phyloP scores from a whole-genome alignment of 2,113 vertebrate genomes.

The Turnix velox region DNA sequence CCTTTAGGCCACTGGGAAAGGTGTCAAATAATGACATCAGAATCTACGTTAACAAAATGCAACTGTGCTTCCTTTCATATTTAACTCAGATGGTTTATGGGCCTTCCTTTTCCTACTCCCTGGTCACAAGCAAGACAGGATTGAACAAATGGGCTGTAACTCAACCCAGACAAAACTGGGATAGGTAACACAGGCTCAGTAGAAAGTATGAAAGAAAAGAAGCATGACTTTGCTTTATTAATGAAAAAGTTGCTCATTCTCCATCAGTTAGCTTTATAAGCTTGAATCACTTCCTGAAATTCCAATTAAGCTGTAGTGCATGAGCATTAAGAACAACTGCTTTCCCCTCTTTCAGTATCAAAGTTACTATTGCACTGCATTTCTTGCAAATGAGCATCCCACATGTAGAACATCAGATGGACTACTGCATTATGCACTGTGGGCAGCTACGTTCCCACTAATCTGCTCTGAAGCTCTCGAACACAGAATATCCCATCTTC shows the following conservation, averaged over 20 bases:
- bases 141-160: neutral
- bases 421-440: neutral
- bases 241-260: neutral
- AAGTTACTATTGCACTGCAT: neutral
- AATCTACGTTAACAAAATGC: neutral
- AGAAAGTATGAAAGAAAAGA: neutral
- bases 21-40: slow-evolving; percentile 36
- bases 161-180: neutral
- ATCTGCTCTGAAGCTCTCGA: neutral
- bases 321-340: neutral
- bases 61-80: neutral
- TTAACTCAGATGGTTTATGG: neutral
- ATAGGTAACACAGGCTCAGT: neutral
- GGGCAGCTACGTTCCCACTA: neutral
- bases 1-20: slow-evolving; percentile 37
- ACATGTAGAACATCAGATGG: accelerated
- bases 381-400: neutral
- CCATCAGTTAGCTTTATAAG: neutral
- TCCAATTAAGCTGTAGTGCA: neutral
- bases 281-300: slow-evolving; percentile 1
- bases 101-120: neutral
- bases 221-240: neutral
- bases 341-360: neutral
- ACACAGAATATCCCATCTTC: neutral
- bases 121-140: neutral